Evolutionary conservation across 2,113 vertebrate genomes (phyloP), one percentile per base, ranked within the genome.

Genomic region (Chamaea fasciata): DNA sequence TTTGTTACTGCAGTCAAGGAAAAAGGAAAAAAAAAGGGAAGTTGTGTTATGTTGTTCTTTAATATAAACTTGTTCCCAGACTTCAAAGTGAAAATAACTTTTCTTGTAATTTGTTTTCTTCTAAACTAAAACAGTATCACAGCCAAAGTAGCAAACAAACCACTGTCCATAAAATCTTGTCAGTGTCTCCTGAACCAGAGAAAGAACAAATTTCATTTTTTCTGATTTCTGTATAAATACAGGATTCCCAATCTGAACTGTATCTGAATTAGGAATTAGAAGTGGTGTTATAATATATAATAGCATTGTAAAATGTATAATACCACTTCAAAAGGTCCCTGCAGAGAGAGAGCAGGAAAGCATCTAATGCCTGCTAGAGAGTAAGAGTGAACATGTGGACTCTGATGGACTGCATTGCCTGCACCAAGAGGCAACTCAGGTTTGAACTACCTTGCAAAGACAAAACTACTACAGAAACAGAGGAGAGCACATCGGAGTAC

Each of bases 1-100:
- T 99, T 99, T 95, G 98, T 98, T 97, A 98, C 99, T 99, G 98
- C 69, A 95, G 94, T 90, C 83, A 93, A 95, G 83, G 42, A 83
- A 70, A 93, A 85, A 79, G 9, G 24, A 26, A 50, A 64, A 81
- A 56, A 75, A 86, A 81, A 13, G 11, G 20, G 50, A 24, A 76
- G 26, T n/a, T 64, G 30, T 28, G 7, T 26, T 26, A 17, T 5
- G 11, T 13, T 49, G 23, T 18, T 80, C 23, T 75, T 70, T 28
- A 78, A 41, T 37, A 63, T 10, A 55, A 87, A 79, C 31, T 35
- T 8, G 2, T 8, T 42, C 24, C 31, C 49, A 74, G 31, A 50
- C 11, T 77, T 49, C 53, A 75, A 87, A 62, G 0, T 20, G 21
- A 50, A 79, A 81, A 47, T 2, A 0, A 19, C 37, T 79, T 64